Evolutionary conservation across 2,888 invertebrate genomes (phyloP).

Genomic region (Heterodera filipjevi): DNA sequence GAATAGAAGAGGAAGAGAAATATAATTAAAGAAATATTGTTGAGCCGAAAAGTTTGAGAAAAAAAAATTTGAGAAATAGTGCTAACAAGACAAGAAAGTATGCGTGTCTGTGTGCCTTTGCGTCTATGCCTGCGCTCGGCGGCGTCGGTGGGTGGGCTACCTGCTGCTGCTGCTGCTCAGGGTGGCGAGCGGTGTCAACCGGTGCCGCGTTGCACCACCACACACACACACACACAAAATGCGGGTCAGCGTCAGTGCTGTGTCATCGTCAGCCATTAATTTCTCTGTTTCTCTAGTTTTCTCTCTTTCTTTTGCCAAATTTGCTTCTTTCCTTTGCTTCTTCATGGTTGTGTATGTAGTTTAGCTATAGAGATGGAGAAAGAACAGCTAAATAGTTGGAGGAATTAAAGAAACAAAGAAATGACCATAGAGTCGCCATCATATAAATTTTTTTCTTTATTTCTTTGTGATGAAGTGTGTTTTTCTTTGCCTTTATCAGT

Average conservation of each 20-base stretch:
- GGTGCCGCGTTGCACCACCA: conserved; percentile 8
- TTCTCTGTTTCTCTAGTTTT: background rate
- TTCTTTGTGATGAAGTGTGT: background rate
- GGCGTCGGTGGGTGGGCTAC: background rate
- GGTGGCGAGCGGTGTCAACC: conserved; percentile 12
- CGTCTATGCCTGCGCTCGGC: background rate
- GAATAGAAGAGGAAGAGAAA: too few relatives aligned
- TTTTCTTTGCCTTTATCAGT: too few relatives aligned
- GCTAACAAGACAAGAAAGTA: background rate
- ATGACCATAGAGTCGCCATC: background rate
- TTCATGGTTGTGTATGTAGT: background rate
- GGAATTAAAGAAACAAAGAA: too few relatives aligned
- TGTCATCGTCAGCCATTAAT: background rate
- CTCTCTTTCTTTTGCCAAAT: background rate
- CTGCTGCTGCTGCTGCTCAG: background rate
- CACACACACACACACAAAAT: background rate
- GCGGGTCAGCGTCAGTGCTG: background rate
- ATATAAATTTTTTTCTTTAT: background rate
- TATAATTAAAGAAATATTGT: too few relatives aligned
- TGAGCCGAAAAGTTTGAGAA: too few relatives aligned
- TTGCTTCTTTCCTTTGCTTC: background rate
- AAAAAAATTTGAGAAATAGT: background rate
- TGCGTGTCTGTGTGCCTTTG: background rate
- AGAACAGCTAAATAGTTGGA: background rate
- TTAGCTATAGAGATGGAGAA: background rate